Base-by-base conservation (phyloP, 2,797 vertebrate species). In the Hemitrygon akajei region DNA sequence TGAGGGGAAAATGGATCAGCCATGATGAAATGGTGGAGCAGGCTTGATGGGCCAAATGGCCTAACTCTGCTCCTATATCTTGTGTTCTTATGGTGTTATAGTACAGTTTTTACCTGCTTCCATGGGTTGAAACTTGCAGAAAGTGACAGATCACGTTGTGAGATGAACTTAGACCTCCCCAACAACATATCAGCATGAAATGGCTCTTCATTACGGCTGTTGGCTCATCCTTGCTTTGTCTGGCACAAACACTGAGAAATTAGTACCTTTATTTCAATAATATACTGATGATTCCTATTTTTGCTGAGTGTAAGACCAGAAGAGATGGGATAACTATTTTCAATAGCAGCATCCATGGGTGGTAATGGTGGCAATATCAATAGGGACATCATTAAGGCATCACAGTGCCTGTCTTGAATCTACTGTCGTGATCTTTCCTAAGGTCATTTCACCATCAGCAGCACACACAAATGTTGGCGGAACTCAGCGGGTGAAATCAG, bases 401-500 rank as follows among this genome's bases (percentile, higher is more conserved):
- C 84, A 87, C n/a, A 58, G 86, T 66, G 63, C 86, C 86, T 89
- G 11, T 89, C 60, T n/a, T n/a, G 86, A 89, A 89, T 20, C 86
- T 37, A 69, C 86, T 89, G n/a, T 60, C 18, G 60, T 69, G n/a
- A 89, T 69, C 86, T 89, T 89, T 89, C 16, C 34, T 89, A 66
- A 69, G 86, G 86, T 89, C 60, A 89, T 30, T 37, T 20, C 63
- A 69, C 37, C 86, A 89, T 89, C 63, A 89, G 60, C 18, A 47
- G 47, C 47, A 47, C 4, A 47, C 47, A 47, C 47, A 47, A 47
- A 47, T 47, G 47, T 3, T 47, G 47, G 47, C 47, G 47, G 47
- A 47, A 1, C 47, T 47, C 47, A 47, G 47, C 47, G 47, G 47
- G 47, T 3, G 47, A 47, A 47, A 47, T 47, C 47, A 47, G 47